Conservation (phyloP, 1,140 invertebrate species). For the Sycobia sp. region DNA sequence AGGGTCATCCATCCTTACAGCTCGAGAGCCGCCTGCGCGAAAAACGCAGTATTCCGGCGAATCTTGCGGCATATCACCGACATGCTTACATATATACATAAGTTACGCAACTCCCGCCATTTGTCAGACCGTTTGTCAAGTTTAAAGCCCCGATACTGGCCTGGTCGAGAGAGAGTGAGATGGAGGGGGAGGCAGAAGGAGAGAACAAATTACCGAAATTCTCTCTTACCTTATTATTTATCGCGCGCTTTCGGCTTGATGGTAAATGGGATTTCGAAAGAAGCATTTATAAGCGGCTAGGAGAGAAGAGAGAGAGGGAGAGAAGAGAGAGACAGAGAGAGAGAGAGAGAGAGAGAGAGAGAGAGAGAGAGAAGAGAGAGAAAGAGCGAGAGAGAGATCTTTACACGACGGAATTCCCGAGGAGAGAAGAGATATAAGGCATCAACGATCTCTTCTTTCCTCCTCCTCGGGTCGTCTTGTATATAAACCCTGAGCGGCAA, state of each 20-base stretch:
- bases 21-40: no score
- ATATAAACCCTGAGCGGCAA: constrained; percentile 26
- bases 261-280: constrained; percentile 35
- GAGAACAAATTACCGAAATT: constrained; percentile 33
- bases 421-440: constrained; percentile 19
- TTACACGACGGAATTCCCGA: constrained; percentile 17
- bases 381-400: background rate
- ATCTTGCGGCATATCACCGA: no score
- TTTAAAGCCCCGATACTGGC: constrained; percentile 23
- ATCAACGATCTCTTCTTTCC: constrained; percentile 26
- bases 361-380: background rate
- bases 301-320: background rate
- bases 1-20: no score
- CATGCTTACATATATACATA: no score
- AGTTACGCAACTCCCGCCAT: constrained; percentile 22
- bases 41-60: no score
- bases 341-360: constrained; percentile 1
- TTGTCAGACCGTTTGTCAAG: constrained; percentile 23
- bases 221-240: constrained; percentile 31
- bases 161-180: no score
- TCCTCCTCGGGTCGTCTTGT: constrained; percentile 17
- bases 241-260: constrained; percentile 26
- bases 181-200: background rate
- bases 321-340: background rate
- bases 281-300: constrained; percentile 32